Evolutionary conservation across 2,888 invertebrate species (phyloP).

Genomic region (Tenthredo mesomela): DNA sequence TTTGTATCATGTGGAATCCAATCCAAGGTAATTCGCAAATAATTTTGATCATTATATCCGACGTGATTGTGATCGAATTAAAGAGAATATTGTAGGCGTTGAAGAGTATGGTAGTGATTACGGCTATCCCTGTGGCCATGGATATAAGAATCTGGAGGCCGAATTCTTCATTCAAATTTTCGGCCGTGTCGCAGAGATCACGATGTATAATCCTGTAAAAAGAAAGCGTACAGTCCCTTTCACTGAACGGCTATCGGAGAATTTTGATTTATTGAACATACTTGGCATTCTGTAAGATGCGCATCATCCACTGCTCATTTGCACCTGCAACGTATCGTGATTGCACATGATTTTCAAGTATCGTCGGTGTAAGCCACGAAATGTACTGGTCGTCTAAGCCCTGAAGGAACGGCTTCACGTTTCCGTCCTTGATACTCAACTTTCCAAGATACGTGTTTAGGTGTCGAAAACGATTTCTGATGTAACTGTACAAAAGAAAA

Average conservation of each 20-base stretch:
- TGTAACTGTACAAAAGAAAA: constrained; percentile 17
- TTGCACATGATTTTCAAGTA: background rate
- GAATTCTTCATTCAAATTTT: constrained; percentile 34
- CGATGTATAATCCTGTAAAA: constrained; percentile 54
- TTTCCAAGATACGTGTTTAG: constrained; percentile 2
- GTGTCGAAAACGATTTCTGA: constrained; percentile 12
- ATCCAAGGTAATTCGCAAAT: background rate
- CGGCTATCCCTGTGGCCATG: constrained; percentile 58
- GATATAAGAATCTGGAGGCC: constrained; percentile 58
- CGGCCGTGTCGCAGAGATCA: constrained; percentile 44
- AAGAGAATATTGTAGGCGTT: background rate
- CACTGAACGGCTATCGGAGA: background rate
- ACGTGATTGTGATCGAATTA: background rate
- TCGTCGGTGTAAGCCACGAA: background rate
- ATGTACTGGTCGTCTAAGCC: background rate
- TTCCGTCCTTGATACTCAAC: background rate
- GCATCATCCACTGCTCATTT: background rate
- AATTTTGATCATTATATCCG: background rate
- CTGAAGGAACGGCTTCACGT: background rate
- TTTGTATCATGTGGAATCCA: background rate
- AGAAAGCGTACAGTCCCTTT: constrained; percentile 2
- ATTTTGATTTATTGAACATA: background rate
- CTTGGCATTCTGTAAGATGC: background rate
- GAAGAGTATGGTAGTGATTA: background rate
- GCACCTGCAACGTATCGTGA: background rate